Conservation (phyloP, 2,888 invertebrate genomes). For the Cinara cedri region DNA sequence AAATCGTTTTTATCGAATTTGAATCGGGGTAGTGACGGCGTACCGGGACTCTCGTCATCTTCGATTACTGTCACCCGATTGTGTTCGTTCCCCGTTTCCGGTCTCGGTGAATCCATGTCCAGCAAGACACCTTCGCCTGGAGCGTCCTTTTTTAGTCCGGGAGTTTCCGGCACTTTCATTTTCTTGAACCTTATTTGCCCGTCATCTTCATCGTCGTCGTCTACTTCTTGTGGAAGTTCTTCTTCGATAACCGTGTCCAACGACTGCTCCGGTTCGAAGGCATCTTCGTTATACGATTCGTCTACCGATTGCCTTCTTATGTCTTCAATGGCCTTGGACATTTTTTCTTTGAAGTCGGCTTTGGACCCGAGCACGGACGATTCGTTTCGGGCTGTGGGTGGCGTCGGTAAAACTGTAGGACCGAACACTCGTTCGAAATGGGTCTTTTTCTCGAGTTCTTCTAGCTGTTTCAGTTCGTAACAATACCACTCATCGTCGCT, state of each 20-base stretch:
- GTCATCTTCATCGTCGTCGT: neutral
- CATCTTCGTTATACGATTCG: slow-evolving; percentile 37
- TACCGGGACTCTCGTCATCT: slow-evolving; percentile 61
- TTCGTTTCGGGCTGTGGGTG: slow-evolving; percentile 11
- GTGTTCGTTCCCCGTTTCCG: slow-evolving; percentile 60
- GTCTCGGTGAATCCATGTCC: slow-evolving; percentile 59
- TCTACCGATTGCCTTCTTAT: slow-evolving; percentile 76
- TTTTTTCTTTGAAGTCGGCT: slow-evolving; percentile 64
- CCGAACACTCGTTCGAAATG: slow-evolving; percentile 66
- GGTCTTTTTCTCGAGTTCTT: slow-evolving; percentile 81
- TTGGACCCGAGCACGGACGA: slow-evolving; percentile 66
- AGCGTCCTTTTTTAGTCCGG: slow-evolving; percentile 58
- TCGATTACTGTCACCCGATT: slow-evolving; percentile 60
- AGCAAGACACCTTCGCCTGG: slow-evolving; percentile 61
- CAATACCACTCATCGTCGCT: slow-evolving; percentile 94
- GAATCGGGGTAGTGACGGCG: slow-evolving; percentile 65
- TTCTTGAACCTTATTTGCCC: slow-evolving; percentile 32
- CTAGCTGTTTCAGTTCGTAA: slow-evolving; percentile 83
- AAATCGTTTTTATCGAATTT: slow-evolving; percentile 63
- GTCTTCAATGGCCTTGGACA: slow-evolving; percentile 68
- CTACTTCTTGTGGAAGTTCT: slow-evolving; percentile 12
- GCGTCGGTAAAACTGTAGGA: neutral
- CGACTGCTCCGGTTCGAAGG: slow-evolving; percentile 21
- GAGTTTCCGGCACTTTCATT: slow-evolving; percentile 52
- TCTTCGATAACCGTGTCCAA: slow-evolving; percentile 35